These are phyloP conservation scores for Delphinus delphis DNA, from an alignment of 2,113 vertebrate species.

Conservation along the genomic window DNA sequence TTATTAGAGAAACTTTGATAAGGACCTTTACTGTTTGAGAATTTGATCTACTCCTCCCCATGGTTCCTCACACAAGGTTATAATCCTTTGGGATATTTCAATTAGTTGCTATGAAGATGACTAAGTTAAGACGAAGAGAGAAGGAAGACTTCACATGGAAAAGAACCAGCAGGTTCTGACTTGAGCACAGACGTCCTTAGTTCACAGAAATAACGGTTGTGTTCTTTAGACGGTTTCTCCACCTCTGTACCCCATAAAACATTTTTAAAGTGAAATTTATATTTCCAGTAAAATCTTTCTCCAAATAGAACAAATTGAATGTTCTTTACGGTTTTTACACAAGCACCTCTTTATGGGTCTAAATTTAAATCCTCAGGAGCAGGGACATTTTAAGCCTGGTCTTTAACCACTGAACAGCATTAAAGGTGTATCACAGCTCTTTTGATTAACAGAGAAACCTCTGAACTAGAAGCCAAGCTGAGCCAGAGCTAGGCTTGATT, in stretches of 20 bases:
- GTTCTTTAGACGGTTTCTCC: slow-evolving; percentile 49
- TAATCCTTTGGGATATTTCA: slow-evolving; percentile 60
- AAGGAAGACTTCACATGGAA: slow-evolving; percentile 38
- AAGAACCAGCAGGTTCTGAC: slow-evolving; percentile 56
- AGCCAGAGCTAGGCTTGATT: slow-evolving; percentile 67
- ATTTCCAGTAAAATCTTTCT: slow-evolving; percentile 72
- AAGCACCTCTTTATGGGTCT: slow-evolving; percentile 74
- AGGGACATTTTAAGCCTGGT: slow-evolving; percentile 50
- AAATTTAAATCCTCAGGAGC: slow-evolving; percentile 76
- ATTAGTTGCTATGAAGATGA: slow-evolving; percentile 50
- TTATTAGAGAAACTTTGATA: slow-evolving; percentile 58
- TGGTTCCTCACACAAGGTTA: not conserved
- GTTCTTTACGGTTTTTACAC: slow-evolving; percentile 67
- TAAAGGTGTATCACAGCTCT: slow-evolving; percentile 53
- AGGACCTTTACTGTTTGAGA: not conserved
- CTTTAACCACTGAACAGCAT: slow-evolving; percentile 61
- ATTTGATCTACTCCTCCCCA: not conserved
- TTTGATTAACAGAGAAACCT: slow-evolving; percentile 78
- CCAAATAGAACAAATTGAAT: slow-evolving; percentile 77
- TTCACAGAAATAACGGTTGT: slow-evolving; percentile 54
- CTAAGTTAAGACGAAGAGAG: slow-evolving; percentile 1
- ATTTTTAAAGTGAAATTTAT: slow-evolving; percentile 71
- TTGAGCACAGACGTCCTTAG: slow-evolving; percentile 50
- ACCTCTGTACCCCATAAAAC: slow-evolving; percentile 62
- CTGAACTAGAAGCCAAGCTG: slow-evolving; percentile 71